phyloP scores from a whole-genome alignment of 1,140 invertebrate species.

The Acarapis woodi region DNA sequence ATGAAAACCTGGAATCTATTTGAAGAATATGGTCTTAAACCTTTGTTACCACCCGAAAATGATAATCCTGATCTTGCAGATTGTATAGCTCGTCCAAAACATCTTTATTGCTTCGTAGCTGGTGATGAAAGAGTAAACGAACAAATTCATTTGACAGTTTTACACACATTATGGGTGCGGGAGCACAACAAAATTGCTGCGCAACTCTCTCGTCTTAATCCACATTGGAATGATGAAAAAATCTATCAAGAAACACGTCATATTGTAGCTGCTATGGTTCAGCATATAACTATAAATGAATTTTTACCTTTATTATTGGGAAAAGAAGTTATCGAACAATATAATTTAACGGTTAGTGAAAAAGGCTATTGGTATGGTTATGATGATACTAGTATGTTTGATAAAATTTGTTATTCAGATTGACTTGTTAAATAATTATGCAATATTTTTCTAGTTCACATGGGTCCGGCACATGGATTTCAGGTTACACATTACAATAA shows the following conservation, averaged over 20 bases:
- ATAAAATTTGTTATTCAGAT: too few species aligned
- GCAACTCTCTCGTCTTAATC: slow-evolving; percentile 31
- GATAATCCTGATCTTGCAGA: slow-evolving; percentile 72
- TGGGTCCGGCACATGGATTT: slow-evolving; percentile 20
- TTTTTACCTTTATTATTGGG: slow-evolving; percentile 22
- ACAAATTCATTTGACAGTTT: slow-evolving; percentile 19
- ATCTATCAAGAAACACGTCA: slow-evolving; percentile 23
- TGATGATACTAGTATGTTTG: slow-evolving; percentile 17
- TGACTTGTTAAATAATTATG: too few species aligned
- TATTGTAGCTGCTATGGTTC: slow-evolving; percentile 21
- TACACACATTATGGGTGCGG: slow-evolving; percentile 22
- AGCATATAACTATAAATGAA: slow-evolving; percentile 22
- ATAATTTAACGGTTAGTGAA: slow-evolving; percentile 12
- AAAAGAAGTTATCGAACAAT: slow-evolving; percentile 9
- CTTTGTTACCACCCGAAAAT: slow-evolving; percentile 51
- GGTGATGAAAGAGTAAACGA: slow-evolving; percentile 24
- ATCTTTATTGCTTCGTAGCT: slow-evolving; percentile 36
- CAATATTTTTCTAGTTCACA: too few species aligned
- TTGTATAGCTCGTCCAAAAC: slow-evolving; percentile 37
- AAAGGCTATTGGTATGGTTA: slow-evolving; percentile 17
- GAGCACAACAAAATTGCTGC: slow-evolving; percentile 34
- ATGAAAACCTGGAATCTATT: slow-evolving; percentile 21
- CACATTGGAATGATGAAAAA: slow-evolving; percentile 22
- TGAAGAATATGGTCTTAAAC: slow-evolving; percentile 52
- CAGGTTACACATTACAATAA: too few species aligned